Percentiles rank a stretch among this genome's conserved stretches.
phyloP scores from a whole-genome alignment of 2,113 vertebrate genomes.

The Prochilodus magdalenae region DNA sequence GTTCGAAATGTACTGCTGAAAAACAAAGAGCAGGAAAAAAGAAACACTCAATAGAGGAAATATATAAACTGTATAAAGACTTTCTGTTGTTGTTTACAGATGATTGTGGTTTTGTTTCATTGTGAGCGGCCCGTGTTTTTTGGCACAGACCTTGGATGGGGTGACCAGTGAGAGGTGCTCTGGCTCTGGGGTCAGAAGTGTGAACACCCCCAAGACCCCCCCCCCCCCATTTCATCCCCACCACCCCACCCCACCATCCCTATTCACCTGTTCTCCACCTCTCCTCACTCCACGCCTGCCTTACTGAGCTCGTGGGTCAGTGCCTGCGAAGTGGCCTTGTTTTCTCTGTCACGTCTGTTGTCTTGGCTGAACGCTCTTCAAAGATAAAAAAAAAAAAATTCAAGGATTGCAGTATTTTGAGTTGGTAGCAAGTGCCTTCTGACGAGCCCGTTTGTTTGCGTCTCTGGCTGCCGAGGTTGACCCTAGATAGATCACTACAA shows the following conservation, averaged over 20 bases:
- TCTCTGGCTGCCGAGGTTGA: conserved; percentile 80
- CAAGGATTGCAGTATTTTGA: conserved; percentile 69
- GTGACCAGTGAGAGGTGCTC: conserved; percentile 46
- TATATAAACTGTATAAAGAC: conserved; percentile 73
- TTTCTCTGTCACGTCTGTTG: conserved; percentile 65
- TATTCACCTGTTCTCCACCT: conserved; percentile 61
- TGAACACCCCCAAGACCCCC: conserved; percentile 42
- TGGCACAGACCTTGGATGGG: conserved; percentile 46
- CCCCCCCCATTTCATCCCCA: too few species aligned
- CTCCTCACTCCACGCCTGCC: conserved; percentile 73
- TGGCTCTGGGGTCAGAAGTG: conserved; percentile 59
- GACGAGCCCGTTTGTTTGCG: conserved; percentile 75
- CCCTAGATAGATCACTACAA: conserved; percentile 71
- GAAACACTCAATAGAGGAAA: conserved; percentile 51
- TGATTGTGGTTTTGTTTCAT: conserved; percentile 72
- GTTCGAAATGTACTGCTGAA: conserved; percentile 71
- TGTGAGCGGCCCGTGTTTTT: conserved; percentile 63
- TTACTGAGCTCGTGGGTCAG: conserved; percentile 76
- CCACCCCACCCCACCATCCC: conserved; percentile 56
- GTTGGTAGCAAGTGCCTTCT: conserved; percentile 98
- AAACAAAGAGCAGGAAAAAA: conserved; percentile 54
- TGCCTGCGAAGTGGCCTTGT: conserved; percentile 88
- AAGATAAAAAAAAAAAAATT: conserved; percentile 7
- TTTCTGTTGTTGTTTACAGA: conserved; percentile 82
- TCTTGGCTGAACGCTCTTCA: conserved; percentile 64